A percentile compares a stretch with the other conserved stretches of the same genome.
These are phyloP conservation scores for Napeogenes sylphis DNA, from an alignment of 2,888 invertebrate species.

Conservation along the genomic window DNA sequence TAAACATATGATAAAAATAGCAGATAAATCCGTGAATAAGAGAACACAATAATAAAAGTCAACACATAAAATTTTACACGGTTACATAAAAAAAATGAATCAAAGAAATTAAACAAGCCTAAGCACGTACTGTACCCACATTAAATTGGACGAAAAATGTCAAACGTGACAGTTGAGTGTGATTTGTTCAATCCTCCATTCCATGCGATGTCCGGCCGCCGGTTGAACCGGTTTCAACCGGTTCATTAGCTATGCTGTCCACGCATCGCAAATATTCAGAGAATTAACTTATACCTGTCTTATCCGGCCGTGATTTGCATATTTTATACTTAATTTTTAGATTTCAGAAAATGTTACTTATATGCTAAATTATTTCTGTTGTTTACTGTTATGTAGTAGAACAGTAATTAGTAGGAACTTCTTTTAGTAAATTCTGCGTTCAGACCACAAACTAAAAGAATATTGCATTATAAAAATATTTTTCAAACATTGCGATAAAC, in stretches of 20 bases:
- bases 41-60: background rate
- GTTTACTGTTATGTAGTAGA: too few relatives aligned
- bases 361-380: background rate
- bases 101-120: conserved; percentile 12
- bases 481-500: too few relatives aligned
- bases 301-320: conserved; percentile 10
- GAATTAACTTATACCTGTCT: conserved; percentile 13
- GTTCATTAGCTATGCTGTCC: conserved; percentile 36
- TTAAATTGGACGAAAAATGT: conserved; percentile 31
- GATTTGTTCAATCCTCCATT: conserved; percentile 23
- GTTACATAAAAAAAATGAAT: background rate
- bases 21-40: background rate
- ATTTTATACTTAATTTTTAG: background rate
- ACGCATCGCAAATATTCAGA: conserved; percentile 33
- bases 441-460: too few relatives aligned
- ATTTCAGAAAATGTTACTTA: background rate
- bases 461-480: too few relatives aligned
- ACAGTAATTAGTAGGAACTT: too few relatives aligned
- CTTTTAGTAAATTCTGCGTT: too few relatives aligned
- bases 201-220: conserved; percentile 26
- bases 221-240: conserved; percentile 24
- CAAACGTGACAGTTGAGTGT: conserved; percentile 29
- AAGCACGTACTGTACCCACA: conserved; percentile 21
- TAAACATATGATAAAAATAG: background rate
- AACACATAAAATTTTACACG: background rate